Evolutionary conservation across 1,140 invertebrate species (phyloP), one percentile per base, ranked within the genome.

Genomic region (Caerostris extrusa): DNA sequence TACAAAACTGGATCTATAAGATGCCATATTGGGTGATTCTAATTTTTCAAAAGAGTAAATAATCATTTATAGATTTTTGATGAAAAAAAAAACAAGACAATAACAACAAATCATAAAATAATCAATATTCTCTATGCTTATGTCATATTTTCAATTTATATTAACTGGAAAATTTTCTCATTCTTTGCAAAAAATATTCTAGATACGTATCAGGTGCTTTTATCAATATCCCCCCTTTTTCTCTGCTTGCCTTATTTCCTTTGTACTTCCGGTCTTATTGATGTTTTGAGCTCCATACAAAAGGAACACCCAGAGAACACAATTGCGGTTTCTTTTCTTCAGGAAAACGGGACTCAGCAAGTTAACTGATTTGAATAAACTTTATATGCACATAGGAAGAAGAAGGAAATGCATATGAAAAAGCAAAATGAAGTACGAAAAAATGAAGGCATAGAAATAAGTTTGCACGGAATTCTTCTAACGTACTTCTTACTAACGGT

Each of bases 331-430:
- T 34, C 57, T 58, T 83, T 83, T 34, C 14, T 3, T 10, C 53
- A 83, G 34, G 53, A 87, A 86, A 87, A 19, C 7, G 12, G 34
- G n/a, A 53, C 60, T 87, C 10, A 64, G 85, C 56, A 61, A 56
- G 60, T 87, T 64, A 87, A 58, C 60, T 87, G 85, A 87, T 87
- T 87, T 87, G 85, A 87, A 87, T 87, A 87, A 87, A 87, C 60
- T 87, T 87, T 61, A 53, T 87, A 64, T 87, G 57, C 85, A 64
- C 85, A 60, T 64, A 64, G 17, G 82, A n/a, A 85, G 82, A 55
- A 19, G 19, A 17, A 53, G 14, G 82, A 85, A 85, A 85, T 34
- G 34, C 34, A 34, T 57, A 85, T 85, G 57, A 87, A 64, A 58
- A 87, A n/a, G 61, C 56, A 83, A 61, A 34, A 61, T 87, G 85